phyloP scores from a whole-genome alignment of 2,888 invertebrate genomes.

The Acrobasis suavella region DNA sequence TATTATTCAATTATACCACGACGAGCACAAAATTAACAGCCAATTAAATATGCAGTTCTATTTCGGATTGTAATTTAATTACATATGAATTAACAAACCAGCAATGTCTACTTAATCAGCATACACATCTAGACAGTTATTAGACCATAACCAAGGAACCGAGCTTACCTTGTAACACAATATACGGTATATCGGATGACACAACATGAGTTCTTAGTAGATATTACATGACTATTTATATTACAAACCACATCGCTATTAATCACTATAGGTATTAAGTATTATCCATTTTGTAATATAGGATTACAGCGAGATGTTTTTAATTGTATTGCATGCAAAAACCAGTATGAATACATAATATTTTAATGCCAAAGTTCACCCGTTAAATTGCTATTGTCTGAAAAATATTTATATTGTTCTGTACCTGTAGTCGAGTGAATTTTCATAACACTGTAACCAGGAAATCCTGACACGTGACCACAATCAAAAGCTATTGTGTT shows the following conservation, averaged over 20 bases:
- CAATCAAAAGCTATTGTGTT: too few relatives aligned
- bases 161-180: conserved; percentile 54
- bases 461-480: too few relatives aligned
- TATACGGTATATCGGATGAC: conserved; percentile 52
- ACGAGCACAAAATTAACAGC: background rate
- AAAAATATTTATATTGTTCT: too few relatives aligned
- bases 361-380: background rate
- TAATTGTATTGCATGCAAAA: background rate
- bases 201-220: conserved; percentile 38
- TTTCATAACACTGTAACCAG: too few relatives aligned
- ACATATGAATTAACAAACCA: conserved; percentile 23
- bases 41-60: background rate
- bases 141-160: conserved; percentile 61
- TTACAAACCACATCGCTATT: conserved; percentile 15
- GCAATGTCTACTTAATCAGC: conserved; percentile 23
- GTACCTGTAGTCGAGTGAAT: too few relatives aligned
- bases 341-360: background rate
- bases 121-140: conserved; percentile 33
- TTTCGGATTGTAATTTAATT: conserved; percentile 2
- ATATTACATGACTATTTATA: conserved; percentile 13
- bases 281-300: background rate
- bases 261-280: background rate
- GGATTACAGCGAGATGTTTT: background rate
- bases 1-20: background rate
- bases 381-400: background rate